Percentiles rank a stretch among this genome's conserved stretches.
phyloP scores from a whole-genome alignment of 2,888 invertebrate genomes.

The Desoria tigrina region DNA sequence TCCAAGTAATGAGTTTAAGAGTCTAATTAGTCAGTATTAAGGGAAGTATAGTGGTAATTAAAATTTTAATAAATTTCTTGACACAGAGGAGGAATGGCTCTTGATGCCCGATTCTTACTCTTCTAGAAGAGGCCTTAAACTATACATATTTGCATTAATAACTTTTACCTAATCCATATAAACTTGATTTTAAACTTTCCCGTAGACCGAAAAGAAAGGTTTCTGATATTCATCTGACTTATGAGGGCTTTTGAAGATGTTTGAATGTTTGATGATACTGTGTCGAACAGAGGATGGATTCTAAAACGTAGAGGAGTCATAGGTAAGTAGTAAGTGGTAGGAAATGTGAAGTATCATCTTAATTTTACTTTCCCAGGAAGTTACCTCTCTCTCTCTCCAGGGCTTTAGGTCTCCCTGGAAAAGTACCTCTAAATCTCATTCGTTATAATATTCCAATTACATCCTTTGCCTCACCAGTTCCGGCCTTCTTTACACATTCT shows the following conservation, averaged over 20 bases:
- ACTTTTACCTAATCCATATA: conserved; percentile 40
- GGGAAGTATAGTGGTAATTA: conserved; percentile 42
- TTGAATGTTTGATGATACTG: too few relatives aligned
- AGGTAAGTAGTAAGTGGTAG: conserved; percentile 9
- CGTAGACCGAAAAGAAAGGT: conserved; percentile 1
- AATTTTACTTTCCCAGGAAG: conserved; percentile 45
- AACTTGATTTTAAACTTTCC: conserved; percentile 32
- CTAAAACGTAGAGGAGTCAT: too few relatives aligned
- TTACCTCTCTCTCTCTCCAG: conserved; percentile 41
- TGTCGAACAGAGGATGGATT: too few relatives aligned
- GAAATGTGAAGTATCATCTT: conserved; percentile 50
- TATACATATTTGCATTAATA: conserved; percentile 8
- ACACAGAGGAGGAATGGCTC: conserved; percentile 22
- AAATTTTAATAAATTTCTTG: conserved; percentile 49
- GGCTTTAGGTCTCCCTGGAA: conserved; percentile 29
- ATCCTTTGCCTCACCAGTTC: conserved; percentile 8
- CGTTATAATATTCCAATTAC: conserved; percentile 10
- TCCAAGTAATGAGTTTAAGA: conserved; percentile 14
- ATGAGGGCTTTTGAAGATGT: too few relatives aligned
- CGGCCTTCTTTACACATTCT: conserved; percentile 19
- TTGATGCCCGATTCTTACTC: neutral
- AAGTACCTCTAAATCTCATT: conserved; percentile 11
- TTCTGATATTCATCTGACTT: neutral
- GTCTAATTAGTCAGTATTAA: conserved; percentile 45
- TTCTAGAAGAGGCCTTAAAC: too few relatives aligned